Conservation (phyloP, 2,113 vertebrate species). For the Chiloscyllium plagiosum region DNA sequence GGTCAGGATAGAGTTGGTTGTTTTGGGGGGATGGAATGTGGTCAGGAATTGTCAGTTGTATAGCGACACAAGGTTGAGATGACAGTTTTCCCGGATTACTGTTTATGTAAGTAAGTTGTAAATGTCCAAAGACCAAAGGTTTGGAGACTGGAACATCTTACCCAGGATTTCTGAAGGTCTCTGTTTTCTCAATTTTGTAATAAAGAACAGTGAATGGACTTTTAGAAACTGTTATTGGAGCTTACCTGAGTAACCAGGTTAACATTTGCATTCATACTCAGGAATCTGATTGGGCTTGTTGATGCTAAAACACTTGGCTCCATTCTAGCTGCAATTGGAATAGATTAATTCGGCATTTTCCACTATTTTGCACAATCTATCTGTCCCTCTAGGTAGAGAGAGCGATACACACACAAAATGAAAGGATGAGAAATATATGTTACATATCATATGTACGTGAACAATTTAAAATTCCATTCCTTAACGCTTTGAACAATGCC, state of each 20-base stretch:
- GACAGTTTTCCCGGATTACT: no score
- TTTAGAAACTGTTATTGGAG: neutral
- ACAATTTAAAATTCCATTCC: neutral
- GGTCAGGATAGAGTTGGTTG: no score
- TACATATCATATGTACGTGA: neutral
- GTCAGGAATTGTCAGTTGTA: no score
- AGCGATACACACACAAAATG: constrained; percentile 41
- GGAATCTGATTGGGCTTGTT: constrained; percentile 51
- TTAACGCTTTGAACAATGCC: neutral
- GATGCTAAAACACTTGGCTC: constrained; percentile 57
- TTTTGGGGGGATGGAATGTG: no score
- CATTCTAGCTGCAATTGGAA: constrained; percentile 53
- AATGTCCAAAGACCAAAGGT: no score
- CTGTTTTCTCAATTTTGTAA: no score
- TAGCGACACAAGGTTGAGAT: no score
- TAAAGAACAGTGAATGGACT: neutral
- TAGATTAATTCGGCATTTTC: constrained; percentile 60
- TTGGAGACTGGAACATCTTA: no score
- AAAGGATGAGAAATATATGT: no score
- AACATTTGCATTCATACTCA: constrained; percentile 56
- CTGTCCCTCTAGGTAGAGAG: constrained; percentile 60
- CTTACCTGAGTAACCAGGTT: constrained; percentile 61
- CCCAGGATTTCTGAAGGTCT: no score
- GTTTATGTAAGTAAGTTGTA: no score
- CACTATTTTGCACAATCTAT: constrained; percentile 60